Evolutionary conservation across 2,888 invertebrate species (phyloP), one percentile per base, ranked within the genome.

Genomic region (Gari tellinella): DNA sequence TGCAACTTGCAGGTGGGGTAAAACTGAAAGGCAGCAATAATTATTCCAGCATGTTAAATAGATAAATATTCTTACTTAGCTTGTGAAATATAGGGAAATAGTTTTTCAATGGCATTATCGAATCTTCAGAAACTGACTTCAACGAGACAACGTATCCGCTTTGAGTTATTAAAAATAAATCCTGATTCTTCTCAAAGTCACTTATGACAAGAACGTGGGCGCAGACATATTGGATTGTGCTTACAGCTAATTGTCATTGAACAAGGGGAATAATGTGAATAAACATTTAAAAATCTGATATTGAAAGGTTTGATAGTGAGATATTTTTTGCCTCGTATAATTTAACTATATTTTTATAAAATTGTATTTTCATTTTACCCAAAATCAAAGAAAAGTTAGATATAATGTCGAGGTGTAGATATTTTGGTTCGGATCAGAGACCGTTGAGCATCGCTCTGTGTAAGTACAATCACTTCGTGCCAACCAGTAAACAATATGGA

Each of bases 191-290:
- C 14, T 15, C 43, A 43, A 17, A 43, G 43, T 15, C n/a, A 17
- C 43, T 57, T 4, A 31, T 31, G n/a, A 31, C 10, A 31, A 7
- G 37, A 14, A 7, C 48, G 70, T 66, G 79, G 74, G 66, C 62
- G 79, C 79, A 17, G 79, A 74, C 79, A 80, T 80, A 40, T 75
- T 75, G 66, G 51, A 79, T 80, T 61, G 75, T 69, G 55, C 72
- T 69, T 64, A 78, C 68, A 56, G 2, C 23, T 38, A 31, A 31
- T 31, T 7, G 4, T 31, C 31, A 31, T 31, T 31, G 31, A 31
- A 31, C 31, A 31, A 10, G 10, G 5, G 31, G 10, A 31, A 31
- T n/a, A n/a, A n/a, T n/a, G n/a, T n/a, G n/a, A n/a, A n/a, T n/a
- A n/a, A n/a, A n/a, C n/a, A n/a, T n/a, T n/a, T n/a, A n/a, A n/a